These are phyloP conservation scores for Limnephilus marmoratus DNA, from an alignment of 2,888 invertebrate genomes.

Conservation along the genomic window DNA sequence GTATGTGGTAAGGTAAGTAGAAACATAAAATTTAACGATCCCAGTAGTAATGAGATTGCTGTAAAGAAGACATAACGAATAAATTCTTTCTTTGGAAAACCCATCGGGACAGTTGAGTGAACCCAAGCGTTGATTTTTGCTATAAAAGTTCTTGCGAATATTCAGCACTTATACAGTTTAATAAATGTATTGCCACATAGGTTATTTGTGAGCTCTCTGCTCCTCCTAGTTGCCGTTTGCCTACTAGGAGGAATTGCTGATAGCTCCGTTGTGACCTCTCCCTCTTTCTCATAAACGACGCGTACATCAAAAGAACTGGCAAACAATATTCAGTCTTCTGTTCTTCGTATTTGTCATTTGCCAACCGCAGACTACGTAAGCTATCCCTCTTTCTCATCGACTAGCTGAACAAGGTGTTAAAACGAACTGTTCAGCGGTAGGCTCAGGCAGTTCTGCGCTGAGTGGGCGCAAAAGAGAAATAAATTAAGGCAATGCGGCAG, in stretches of 20 bases:
- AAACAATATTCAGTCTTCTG: neutral
- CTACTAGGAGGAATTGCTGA: neutral
- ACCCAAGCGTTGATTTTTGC: no score
- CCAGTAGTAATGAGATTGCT: neutral
- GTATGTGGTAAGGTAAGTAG: neutral
- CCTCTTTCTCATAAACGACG: no score
- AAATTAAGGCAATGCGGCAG: conserved; percentile 22
- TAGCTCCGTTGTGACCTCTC: neutral
- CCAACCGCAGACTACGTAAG: neutral
- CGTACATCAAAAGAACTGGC: neutral
- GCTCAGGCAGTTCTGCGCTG: neutral
- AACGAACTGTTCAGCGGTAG: neutral
- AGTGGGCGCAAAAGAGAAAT: conserved; percentile 17
- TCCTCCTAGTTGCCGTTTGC: neutral
- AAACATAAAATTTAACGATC: conserved; percentile 13
- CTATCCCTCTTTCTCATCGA: neutral
- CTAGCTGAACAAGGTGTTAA: neutral
- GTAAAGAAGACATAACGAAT: neutral
- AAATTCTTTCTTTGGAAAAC: neutral
- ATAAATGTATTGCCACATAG: no score
- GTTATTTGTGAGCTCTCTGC: neutral
- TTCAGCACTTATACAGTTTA: neutral
- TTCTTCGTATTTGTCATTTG: neutral
- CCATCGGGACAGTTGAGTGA: neutral
- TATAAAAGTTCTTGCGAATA: neutral